Evolutionary conservation across 2,797 vertebrate genomes (phyloP).

Genomic region (Lithobates sylvaticus): DNA sequence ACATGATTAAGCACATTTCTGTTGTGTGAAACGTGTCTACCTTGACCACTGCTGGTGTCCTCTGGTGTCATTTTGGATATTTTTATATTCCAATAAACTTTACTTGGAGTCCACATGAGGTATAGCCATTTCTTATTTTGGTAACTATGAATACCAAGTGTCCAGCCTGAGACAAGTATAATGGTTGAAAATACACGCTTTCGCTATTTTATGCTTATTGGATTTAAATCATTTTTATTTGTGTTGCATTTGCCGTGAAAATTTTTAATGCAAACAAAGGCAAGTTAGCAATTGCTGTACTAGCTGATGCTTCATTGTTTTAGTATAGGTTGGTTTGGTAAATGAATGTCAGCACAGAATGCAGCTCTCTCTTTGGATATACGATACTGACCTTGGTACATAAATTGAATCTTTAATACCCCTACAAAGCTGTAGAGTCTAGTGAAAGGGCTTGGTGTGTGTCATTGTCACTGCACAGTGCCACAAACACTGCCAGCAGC

Average conservation of each 20-base stretch:
- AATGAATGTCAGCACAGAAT: not conserved
- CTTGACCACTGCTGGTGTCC: too few relatives aligned
- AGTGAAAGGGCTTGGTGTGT: conserved; percentile 6
- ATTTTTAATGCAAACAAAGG: not conserved
- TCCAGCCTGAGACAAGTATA: too few relatives aligned
- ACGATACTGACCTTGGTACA: conserved; percentile 36
- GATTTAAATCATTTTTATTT: too few relatives aligned
- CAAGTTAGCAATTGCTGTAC: not conserved
- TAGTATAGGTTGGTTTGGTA: not conserved
- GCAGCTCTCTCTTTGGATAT: not conserved
- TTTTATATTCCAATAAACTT: too few relatives aligned
- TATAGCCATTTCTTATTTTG: too few relatives aligned
- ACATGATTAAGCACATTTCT: too few relatives aligned
- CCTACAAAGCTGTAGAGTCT: not conserved
- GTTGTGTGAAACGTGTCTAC: too few relatives aligned
- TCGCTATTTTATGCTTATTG: too few relatives aligned
- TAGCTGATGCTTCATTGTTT: not conserved
- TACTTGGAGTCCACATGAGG: too few relatives aligned
- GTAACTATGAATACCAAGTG: too few relatives aligned
- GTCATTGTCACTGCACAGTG: conserved; percentile 18
- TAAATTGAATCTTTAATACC: conserved; percentile 41
- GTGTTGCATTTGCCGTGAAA: not conserved
- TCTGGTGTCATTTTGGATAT: too few relatives aligned
- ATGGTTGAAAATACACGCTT: too few relatives aligned
- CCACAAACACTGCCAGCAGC: conserved; percentile 19